Conservation (phyloP, 2,113 vertebrate species). For the Nothoprocta perdicaria region DNA sequence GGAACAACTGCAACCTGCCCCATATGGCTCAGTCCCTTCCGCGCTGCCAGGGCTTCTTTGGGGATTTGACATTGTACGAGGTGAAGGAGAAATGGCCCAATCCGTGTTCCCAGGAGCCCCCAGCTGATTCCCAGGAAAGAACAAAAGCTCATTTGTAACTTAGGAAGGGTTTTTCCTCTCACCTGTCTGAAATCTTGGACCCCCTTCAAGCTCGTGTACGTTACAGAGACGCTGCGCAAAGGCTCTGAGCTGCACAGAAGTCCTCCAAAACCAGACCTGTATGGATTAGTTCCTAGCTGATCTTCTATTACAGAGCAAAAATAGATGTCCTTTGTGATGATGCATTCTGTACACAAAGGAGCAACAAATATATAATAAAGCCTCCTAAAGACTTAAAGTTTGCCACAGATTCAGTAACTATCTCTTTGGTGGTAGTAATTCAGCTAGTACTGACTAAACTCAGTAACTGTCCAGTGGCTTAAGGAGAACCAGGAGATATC, state of each 20-base stretch:
- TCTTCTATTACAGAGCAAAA: conserved; percentile 14
- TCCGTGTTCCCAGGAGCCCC: conserved; percentile 34
- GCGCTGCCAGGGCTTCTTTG: conserved; percentile 36
- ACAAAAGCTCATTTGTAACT: conserved; percentile 47
- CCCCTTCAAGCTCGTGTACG: background rate
- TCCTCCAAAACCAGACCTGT: background rate
- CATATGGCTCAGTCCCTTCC: conserved; percentile 45
- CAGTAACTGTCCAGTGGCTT: background rate
- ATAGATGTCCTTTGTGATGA: background rate
- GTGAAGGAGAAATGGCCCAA: conserved; percentile 24
- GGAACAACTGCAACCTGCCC: conserved; percentile 66
- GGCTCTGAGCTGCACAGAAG: background rate
- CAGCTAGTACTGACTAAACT: background rate
- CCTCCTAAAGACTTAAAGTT: background rate
- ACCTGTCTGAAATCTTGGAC: conserved; percentile 3
- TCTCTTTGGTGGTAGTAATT: background rate
- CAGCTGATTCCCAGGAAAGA: conserved; percentile 24
- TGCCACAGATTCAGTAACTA: background rate
- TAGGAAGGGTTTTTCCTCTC: conserved; percentile 27
- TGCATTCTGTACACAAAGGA: background rate
- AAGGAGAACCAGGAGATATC: background rate
- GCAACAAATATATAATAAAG: background rate
- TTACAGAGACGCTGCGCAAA: background rate
- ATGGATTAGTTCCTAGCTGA: background rate
- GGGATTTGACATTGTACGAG: conserved; percentile 61